Evolutionary conservation across 64 coral and sea anemone species (phyloP), one percentile per base, ranked within the genome.

Genomic region (Montipora foliosa): DNA sequence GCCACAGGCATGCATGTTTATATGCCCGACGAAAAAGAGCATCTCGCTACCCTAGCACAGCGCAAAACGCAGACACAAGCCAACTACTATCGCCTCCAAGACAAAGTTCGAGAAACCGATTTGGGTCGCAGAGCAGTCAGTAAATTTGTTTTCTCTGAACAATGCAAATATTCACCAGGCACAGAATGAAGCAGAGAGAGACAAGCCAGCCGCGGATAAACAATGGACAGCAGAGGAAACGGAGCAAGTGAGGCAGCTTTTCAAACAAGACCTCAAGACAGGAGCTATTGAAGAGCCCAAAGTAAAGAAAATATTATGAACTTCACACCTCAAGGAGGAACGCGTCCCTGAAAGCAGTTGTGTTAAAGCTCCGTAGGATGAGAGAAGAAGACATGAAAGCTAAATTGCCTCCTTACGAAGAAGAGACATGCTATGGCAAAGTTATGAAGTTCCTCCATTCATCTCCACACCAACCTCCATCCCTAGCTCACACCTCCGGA

Each of bases 41-140:
- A 78, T 77, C 58, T 93, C 47, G 82, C 91, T 79, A 75, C 91
- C 66, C 74, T 93, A 12, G 91, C 91, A 10, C 91, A 93, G 60
- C 91, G 87, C 62, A 93, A 93, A 58, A 76, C 91, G 61, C 44
- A 52, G 58, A 93, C 91, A 19, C 91, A 93, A 87, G 82, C 82
- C 12, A 87, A 69, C 16, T 87, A 83, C 37, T 91, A 82, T 52
- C 78, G 89, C 45, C 78, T 91, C 49, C 57, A 91, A 82, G 89
- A 91, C 49, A 91, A 91, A 81, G 78, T 91, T 55, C 25, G 47
- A 57, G 89, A 91, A 81, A 80, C 89, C 8, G 89, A 91, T 73
- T 66, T 91, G 8, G 89, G 89, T 51, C 89, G 78, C 47, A 80
- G 66, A 81, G 88, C 89, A 37, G 89, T 91, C 13, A 82, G 44